Base-by-base conservation (phyloP, 1,140 invertebrate species). In the Zaprionus capensis region DNA sequence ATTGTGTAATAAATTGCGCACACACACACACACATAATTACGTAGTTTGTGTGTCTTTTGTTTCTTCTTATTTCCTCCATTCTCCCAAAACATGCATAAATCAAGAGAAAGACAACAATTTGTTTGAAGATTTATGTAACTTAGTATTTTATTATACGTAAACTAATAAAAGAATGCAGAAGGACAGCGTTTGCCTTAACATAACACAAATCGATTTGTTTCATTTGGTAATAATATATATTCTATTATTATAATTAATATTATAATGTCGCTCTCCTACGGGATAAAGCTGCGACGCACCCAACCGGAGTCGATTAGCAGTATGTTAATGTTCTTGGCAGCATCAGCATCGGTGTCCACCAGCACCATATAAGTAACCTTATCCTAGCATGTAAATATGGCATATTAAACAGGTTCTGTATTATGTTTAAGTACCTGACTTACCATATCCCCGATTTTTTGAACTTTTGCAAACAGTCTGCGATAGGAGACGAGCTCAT, bases 111-210 rank as follows among this genome's bases (percentile, higher is more conserved):
- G 75, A 90, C 69, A 77, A 72, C 69, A 80, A 79, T 63, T 91
- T 90, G 78, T 85, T 76, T 80, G 75, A 75, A 71, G 83, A 88
- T 78, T 91, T 92, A 91, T 92, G 86, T 90, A 88, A 88, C 90
- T 91, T 91, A 91, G 86, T 92, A 92, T 92, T 92, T 92, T 92
- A 92, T 91, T 92, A 92, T 87, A 92, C 91, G 91, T 92, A 92
- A 92, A 91, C 84, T 91, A 92, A 83, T 88, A 92, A 88, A 78
- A 59, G 75, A 87, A 85, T 91, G 83, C 86, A 92, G 91, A 91
- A 92, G 86, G 91, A 92, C 91, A 92, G 90, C 86, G 86, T 91
- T 92, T 92, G 91, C 91, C 91, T 92, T 92, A 92, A 86, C 81
- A 88, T 90, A 85, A 90, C 63, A 79, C 46, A 61, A 64, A n/a